A percentile compares a stretch with the other conserved stretches of the same genome.
Conservation (phyloP, 2,888 invertebrate genomes). For the Drosophila kanekoi region DNA sequence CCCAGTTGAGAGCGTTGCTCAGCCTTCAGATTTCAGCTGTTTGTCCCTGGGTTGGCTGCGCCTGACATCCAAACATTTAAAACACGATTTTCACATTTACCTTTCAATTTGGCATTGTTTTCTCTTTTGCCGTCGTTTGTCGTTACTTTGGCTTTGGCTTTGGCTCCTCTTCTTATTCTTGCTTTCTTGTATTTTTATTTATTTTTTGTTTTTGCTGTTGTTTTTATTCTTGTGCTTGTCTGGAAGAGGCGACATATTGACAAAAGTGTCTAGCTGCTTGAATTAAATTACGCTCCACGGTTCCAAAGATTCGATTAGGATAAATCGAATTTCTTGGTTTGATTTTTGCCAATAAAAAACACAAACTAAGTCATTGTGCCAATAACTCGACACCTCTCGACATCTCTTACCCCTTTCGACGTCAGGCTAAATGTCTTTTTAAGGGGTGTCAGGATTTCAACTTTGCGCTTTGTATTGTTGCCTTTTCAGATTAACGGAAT, state of each 20-base stretch:
- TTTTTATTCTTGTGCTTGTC: constrained; percentile 15
- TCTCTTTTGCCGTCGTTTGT: constrained; percentile 30
- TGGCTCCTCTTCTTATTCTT: constrained; percentile 1
- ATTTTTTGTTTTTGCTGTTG: constrained; percentile 12
- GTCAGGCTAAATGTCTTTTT: neutral
- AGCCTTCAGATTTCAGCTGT: constrained; percentile 28
- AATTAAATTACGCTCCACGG: constrained; percentile 62
- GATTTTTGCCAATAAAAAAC: constrained; percentile 55
- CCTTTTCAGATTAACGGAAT: too few relatives aligned
- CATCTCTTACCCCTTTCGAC: too few relatives aligned
- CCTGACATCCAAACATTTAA: constrained; percentile 69
- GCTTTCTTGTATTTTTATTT: neutral
- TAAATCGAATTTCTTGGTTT: constrained; percentile 66
- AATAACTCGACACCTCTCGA: neutral
- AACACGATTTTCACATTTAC: constrained; percentile 79
- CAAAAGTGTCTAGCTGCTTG: constrained; percentile 59
- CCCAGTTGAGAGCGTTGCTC: constrained; percentile 10
- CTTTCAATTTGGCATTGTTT: constrained; percentile 70
- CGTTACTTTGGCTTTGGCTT: constrained; percentile 15
- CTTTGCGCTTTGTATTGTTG: neutral
- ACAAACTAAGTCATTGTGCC: constrained; percentile 44
- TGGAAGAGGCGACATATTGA: constrained; percentile 62
- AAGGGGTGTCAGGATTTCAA: neutral
- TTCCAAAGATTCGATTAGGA: constrained; percentile 62
- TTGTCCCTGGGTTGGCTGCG: constrained; percentile 37